Evolutionary conservation across 1,140 invertebrate genomes (phyloP).

Genomic region (Drosophila athabasca): DNA sequence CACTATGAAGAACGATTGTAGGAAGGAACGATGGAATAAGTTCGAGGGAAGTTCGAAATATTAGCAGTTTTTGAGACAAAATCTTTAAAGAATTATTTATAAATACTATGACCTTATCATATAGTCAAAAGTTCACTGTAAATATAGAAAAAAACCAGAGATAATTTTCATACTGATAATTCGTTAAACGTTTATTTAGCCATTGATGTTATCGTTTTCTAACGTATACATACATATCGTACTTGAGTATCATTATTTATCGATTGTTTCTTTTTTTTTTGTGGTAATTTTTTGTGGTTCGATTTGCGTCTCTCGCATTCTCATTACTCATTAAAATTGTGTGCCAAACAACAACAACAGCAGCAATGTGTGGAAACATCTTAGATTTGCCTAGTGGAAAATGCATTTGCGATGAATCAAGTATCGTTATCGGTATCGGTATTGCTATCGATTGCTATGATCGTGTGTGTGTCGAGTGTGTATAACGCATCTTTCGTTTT

Average conservation of each 20-base stretch:
- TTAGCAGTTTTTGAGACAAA: no score
- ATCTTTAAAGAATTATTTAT: no score
- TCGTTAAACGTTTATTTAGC: conserved; percentile 73
- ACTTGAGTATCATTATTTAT: conserved; percentile 71
- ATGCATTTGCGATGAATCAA: conserved; percentile 54
- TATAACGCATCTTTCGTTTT: conserved; percentile 68
- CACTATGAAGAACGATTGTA: no score
- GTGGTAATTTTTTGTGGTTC: conserved; percentile 15
- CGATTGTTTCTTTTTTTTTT: conserved; percentile 19
- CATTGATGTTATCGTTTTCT: conserved; percentile 59
- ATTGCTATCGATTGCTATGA: conserved; percentile 46
- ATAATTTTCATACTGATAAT: conserved; percentile 22
- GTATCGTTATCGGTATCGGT: conserved; percentile 36
- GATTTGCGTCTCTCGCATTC: conserved; percentile 21
- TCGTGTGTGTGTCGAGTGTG: conserved; percentile 26
- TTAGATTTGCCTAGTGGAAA: conserved; percentile 56
- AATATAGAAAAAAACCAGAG: not conserved
- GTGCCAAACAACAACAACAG: conserved; percentile 46
- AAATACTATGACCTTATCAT: no score
- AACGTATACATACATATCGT: conserved; percentile 54
- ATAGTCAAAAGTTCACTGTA: no score
- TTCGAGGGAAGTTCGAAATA: no score
- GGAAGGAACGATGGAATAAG: no score
- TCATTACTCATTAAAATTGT: conserved; percentile 20
- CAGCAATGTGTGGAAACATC: conserved; percentile 31